phyloP scores from a whole-genome alignment of 2,888 invertebrate species.

The Caenorhabditis sp. region DNA sequence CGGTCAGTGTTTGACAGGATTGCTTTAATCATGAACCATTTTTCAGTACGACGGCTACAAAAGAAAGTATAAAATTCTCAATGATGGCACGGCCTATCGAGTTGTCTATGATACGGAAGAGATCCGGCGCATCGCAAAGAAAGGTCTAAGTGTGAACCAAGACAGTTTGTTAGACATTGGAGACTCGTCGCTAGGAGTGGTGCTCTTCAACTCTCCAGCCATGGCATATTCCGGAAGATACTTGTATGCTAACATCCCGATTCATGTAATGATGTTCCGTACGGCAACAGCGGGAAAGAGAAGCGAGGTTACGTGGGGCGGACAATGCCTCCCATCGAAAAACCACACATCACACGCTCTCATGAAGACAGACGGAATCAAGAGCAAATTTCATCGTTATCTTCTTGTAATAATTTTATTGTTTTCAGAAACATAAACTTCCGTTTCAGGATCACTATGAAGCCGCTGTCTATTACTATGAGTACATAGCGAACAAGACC shows the following conservation, averaged over 20 bases:
- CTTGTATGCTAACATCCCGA: conserved; percentile 21
- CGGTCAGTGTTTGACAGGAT: neutral
- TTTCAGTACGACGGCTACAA: conserved; percentile 51
- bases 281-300: conserved; percentile 23
- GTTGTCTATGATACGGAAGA: conserved; percentile 21
- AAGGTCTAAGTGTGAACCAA: conserved; percentile 15
- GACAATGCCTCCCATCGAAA: conserved; percentile 17
- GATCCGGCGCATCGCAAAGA: conserved; percentile 6
- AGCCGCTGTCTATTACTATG: conserved; percentile 49
- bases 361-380: conserved; percentile 7
- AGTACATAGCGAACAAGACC: conserved; percentile 2
- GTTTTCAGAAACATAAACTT: neutral
- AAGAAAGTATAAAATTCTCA: neutral
- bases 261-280: conserved; percentile 47
- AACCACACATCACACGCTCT: conserved; percentile 37
- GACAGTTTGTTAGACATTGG: conserved; percentile 45
- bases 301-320: conserved; percentile 16
- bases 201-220: conserved; percentile 47
- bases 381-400: conserved; percentile 2
- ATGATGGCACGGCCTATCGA: conserved; percentile 39
- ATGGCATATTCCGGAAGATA: neutral
- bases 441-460: conserved; percentile 35
- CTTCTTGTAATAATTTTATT: neutral
- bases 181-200: conserved; percentile 40
- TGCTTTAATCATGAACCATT: neutral